These are phyloP conservation scores for Ciconia boyciana DNA, from an alignment of 2,113 vertebrate species.

Conservation along the genomic window DNA sequence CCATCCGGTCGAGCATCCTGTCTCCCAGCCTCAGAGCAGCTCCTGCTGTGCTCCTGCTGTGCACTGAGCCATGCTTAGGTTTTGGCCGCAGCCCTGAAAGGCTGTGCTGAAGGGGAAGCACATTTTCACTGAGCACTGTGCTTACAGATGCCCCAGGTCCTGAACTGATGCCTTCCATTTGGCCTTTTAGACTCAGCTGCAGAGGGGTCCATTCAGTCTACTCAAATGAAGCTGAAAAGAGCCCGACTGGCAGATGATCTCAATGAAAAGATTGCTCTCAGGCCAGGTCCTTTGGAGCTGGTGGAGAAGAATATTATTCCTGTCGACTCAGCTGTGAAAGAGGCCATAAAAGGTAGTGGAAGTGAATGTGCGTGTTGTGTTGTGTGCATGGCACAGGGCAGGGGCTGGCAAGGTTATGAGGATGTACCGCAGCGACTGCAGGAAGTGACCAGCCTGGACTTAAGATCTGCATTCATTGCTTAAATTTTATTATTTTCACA, in stretches of 20 bases:
- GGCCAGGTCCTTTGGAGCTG: slow-evolving; percentile 89
- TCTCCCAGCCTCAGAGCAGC: neutral
- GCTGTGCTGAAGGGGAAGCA: neutral
- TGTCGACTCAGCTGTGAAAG: slow-evolving; percentile 84
- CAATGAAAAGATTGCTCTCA: slow-evolving; percentile 89
- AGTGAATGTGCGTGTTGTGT: neutral
- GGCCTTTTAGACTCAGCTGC: slow-evolving; percentile 76
- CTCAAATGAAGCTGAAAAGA: slow-evolving; percentile 89
- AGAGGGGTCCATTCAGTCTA: slow-evolving; percentile 80
- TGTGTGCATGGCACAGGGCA: neutral
- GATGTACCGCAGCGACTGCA: neutral
- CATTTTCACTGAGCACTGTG: accelerated
- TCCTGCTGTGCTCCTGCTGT: neutral
- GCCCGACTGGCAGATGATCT: slow-evolving; percentile 87
- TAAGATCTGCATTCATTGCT: neutral
- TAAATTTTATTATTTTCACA: neutral
- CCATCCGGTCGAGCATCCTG: neutral
- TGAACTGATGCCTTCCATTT: slow-evolving; percentile 15
- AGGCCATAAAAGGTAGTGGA: slow-evolving; percentile 84
- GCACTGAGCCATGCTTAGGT: neutral
- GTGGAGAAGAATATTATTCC: slow-evolving; percentile 93
- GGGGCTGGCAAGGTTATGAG: neutral
- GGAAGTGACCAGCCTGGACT: neutral
- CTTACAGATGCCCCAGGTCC: neutral
- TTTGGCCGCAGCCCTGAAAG: neutral